Evolutionary conservation across 2,797 vertebrate species (phyloP), one percentile per base, ranked within the genome.

Genomic region (Pangasius mekongensis): DNA sequence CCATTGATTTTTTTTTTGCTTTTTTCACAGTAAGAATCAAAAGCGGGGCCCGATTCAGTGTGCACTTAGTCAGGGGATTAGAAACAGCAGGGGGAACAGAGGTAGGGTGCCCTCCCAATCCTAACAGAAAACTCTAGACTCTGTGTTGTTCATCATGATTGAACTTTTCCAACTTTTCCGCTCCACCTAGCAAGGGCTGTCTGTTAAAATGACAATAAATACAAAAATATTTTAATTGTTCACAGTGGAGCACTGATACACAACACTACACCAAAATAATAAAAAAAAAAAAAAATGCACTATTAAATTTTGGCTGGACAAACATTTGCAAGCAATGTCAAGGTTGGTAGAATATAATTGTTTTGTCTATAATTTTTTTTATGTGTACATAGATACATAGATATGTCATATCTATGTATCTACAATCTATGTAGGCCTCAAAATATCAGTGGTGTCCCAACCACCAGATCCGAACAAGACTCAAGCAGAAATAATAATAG

Each of bases 21-120:
- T 58, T 76, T 64, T 90, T 69, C 89, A 89, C 87, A 91, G 92
- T 93, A 94, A 83, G 83, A 88, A 89, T 95, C 93, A 93, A 96
- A 91, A 94, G 90, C 89, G 91, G 62, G 94, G 92, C 86, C 24
- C 90, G 91, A 94, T 93, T 92, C 93, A 91, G 93, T 91, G 92
- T 56, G 87, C 90, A 93, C 93, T 96, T 94, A 94, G 93, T 91
- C 60, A 92, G 88, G 87, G 95, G 96, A 97, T 96, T 97, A 97
- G 87, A 90, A 94, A 91, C 95, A 91, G 94, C 93, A 77, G 95
- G 96, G 94, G 95, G 94, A 92, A 90, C 71, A 86, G 76, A 64
- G 89, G 89, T 89, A 92, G 93, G 91, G 84, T 91, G 89, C 56
- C 82, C 60, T 76, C 87, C 33, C 89, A 16, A 76, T 49, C 27